Conservation (phyloP, 53 echinoderm and acorn worm species). For the Astropecten irregularis region DNA sequence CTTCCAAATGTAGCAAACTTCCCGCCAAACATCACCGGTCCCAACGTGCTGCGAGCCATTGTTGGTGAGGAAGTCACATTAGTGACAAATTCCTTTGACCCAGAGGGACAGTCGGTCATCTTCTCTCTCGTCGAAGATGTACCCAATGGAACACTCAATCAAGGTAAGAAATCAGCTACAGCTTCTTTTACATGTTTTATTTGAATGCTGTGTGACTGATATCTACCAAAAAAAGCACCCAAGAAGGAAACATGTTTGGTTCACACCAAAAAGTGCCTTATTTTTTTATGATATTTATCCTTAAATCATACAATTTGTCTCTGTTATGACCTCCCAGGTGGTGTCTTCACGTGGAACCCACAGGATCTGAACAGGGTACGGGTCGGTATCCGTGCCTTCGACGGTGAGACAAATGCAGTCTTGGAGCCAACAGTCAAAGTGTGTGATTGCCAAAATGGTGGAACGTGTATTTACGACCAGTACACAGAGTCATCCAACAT, state of each 20-base stretch:
- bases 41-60: constrained; percentile 38
- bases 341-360: constrained; percentile 84
- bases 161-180: constrained; percentile 52
- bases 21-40: constrained; percentile 79
- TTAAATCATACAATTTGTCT: too few species aligned
- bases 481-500: constrained; percentile 70
- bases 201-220: too few species aligned
- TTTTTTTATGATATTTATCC: too few species aligned
- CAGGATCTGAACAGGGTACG: constrained; percentile 43
- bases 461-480: constrained; percentile 70
- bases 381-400: constrained; percentile 76
- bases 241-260: too few species aligned
- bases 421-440: constrained; percentile 71
- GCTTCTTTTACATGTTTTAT: too few species aligned
- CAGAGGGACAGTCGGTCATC: constrained; percentile 70
- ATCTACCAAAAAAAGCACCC: too few species aligned
- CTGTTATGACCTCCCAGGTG: constrained; percentile 51
- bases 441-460: constrained; percentile 89
- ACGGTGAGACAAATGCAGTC: constrained; percentile 58
- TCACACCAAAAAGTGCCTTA: too few species aligned
- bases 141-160: constrained; percentile 54
- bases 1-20: constrained; percentile 75
- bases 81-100: constrained; percentile 68
- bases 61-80: constrained; percentile 68
- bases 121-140: constrained; percentile 65